Conservation (phyloP, 2,888 invertebrate species). For the Ophion ellenae region DNA sequence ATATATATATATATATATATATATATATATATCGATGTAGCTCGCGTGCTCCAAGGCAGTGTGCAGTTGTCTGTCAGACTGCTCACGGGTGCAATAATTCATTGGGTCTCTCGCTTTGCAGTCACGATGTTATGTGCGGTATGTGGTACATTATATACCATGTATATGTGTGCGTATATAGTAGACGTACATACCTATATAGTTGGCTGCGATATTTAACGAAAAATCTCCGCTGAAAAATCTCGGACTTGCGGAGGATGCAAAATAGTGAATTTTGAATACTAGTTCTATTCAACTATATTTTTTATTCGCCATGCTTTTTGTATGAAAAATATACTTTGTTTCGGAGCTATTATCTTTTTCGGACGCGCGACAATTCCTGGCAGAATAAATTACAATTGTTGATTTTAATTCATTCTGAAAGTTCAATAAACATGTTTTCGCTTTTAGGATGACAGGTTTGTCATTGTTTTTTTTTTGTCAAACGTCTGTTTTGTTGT, state of each 20-base stretch:
- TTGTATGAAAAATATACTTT: too few relatives aligned
- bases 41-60: constrained; percentile 34
- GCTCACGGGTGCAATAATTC: constrained; percentile 61
- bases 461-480: too few relatives aligned
- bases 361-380: too few relatives aligned
- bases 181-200: background rate
- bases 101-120: constrained; percentile 44
- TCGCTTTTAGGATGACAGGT: too few relatives aligned
- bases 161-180: background rate
- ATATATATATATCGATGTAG: constrained; percentile 11
- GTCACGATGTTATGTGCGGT: constrained; percentile 32
- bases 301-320: background rate
- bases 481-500: too few relatives aligned
- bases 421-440: too few relatives aligned
- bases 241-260: background rate
- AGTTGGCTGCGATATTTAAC: background rate
- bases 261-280: background rate
- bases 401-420: too few relatives aligned
- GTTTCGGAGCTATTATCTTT: too few relatives aligned
- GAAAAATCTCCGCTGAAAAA: background rate
- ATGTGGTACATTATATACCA: constrained; percentile 9
- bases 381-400: too few relatives aligned
- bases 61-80: constrained; percentile 55
- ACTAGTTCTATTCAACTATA: background rate
- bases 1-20: constrained; percentile 19